phyloP scores from a whole-genome alignment of 2,113 vertebrate genomes.

The Anhinga rufa region DNA sequence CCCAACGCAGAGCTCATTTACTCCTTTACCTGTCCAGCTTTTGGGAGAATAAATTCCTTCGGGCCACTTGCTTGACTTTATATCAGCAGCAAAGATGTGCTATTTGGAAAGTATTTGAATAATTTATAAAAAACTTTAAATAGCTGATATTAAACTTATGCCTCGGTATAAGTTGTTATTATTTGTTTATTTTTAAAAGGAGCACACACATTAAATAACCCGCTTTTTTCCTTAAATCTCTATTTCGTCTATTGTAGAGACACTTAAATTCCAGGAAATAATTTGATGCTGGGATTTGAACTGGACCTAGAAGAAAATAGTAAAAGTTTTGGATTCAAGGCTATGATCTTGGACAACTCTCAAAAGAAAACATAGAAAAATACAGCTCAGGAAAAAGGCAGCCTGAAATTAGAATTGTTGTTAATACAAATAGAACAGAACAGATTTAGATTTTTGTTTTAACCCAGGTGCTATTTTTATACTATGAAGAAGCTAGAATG shows the following conservation, averaged over 20 bases:
- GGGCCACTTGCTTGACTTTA: background rate
- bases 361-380: conserved; percentile 25
- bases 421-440: background rate
- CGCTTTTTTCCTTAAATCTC: background rate
- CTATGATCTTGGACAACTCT: background rate
- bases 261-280: background rate
- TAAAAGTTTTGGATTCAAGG: conserved; percentile 10
- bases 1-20: background rate
- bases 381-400: background rate
- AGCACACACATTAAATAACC: background rate
- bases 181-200: background rate
- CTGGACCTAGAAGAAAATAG: background rate
- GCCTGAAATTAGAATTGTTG: background rate
- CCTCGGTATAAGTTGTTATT: background rate
- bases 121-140: background rate
- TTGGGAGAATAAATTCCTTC: background rate
- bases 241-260: background rate
- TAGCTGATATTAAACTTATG: background rate
- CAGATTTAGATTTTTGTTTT: background rate
- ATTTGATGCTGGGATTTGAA: background rate
- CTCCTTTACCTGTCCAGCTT: background rate
- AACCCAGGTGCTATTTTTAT: background rate
- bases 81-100: background rate
- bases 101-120: background rate
- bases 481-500: background rate